Percentiles rank a stretch among this genome's conserved stretches.
Evolutionary conservation across 2,113 vertebrate genomes (phyloP).

Genomic region (Odontesthes bonariensis): DNA sequence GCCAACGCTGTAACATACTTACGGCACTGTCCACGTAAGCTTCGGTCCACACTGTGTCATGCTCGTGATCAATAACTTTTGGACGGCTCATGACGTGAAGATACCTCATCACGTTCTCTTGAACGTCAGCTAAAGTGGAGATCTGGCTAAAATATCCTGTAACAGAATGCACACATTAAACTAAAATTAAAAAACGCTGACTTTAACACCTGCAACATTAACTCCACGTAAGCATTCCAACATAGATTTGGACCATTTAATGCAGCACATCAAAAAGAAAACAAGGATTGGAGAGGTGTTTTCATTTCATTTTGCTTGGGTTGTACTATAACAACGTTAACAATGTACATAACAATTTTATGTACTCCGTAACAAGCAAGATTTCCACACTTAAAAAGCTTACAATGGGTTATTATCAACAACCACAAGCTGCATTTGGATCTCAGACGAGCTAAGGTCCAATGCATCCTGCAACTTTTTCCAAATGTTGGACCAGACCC

Average conservation of each 20-base stretch:
- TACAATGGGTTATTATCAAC: neutral
- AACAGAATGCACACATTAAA: constrained; percentile 35
- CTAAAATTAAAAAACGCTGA: neutral
- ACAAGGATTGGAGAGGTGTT: no score
- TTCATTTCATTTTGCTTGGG: no score
- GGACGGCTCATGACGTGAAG: constrained; percentile 97
- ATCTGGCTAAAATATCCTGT: constrained; percentile 98
- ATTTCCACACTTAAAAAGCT: neutral
- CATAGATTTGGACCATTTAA: neutral
- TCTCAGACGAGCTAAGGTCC: no score
- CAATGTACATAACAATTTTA: no score
- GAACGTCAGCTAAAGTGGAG: constrained; percentile 96
- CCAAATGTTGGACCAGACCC: no score
- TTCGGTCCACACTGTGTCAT: constrained; percentile 97
- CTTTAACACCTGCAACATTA: neutral
- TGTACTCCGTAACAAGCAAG: no score
- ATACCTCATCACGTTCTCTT: constrained; percentile 98
- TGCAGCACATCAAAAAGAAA: neutral
- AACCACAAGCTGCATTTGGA: no score
- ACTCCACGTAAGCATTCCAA: neutral
- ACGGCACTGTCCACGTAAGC: constrained; percentile 97
- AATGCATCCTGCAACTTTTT: no score
- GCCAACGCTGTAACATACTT: constrained; percentile 75
- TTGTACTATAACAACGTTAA: no score
- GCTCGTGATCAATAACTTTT: constrained; percentile 98